Evolutionary conservation across 2,888 invertebrate species (phyloP), one percentile per base, ranked within the genome.

Genomic region (Protonemura montana): DNA sequence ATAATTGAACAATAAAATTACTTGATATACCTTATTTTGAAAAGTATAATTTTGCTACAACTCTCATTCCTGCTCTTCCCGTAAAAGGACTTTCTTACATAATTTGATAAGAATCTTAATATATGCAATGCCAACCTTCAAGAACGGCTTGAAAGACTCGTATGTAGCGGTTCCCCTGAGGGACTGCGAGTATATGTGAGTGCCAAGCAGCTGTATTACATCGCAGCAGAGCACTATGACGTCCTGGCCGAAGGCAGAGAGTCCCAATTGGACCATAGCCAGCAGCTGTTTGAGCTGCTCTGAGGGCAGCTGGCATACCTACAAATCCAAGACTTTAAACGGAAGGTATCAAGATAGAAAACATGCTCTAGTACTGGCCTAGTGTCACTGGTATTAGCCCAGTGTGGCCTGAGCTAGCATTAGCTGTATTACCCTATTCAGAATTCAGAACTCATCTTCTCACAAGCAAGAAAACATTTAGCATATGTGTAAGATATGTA

Each of bases 241-340:
- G 87, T 94, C 94, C 0, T 93, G 90, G 7, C 93, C 93, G 89
- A 94, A 94, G 26, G 93, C 92, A 30, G 93, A 93, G 77, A 95
- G 90, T 27, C 95, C 95, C 76, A 94, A 88, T 88, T 94, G 93
- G 29, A 95, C 91, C 0, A 94, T 94, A 28, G 91, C 91, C 86
- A 95, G 90, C 81, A 95, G 90, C 87, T 92, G 92, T 82, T 92
- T 91, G 76, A 94, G 89, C 88, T 94, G 90, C 83, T 93, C 92
- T 13, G 91, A 90, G 0, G 93, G 92, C 84, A 94, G 89, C 26
- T 90, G 86, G 85, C 89, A 89, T n/a, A 90, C 87, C 86, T 89
- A 28, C 26, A 77, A 76, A 85, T 77, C 35, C 35, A 35, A 35
- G 5, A 35, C 35, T 3, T 6, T 35, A 42, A n/a, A 0, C 16